Conservation (phyloP, 1,140 invertebrate genomes). For the Eumaeus atala region DNA sequence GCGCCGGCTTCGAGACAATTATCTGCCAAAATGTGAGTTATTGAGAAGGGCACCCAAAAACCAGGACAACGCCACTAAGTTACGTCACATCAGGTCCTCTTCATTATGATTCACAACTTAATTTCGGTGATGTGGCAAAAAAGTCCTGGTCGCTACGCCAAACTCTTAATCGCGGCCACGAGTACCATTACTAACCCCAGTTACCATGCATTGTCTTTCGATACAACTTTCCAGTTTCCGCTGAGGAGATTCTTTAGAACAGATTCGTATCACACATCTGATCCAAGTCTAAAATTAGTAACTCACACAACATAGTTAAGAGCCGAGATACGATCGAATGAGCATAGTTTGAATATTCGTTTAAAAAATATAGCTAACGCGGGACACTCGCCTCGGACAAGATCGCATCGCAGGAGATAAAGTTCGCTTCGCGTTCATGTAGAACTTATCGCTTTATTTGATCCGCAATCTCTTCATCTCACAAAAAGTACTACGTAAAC, state of each 20-base stretch:
- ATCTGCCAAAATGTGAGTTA: conserved; percentile 4
- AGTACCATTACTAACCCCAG: background rate
- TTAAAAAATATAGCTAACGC: conserved; percentile 42
- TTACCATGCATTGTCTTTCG: background rate
- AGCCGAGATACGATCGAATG: conserved; percentile 35
- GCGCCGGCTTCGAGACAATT: too few relatives aligned
- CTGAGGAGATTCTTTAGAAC: background rate
- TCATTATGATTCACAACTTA: conserved; percentile 5
- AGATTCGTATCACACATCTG: conserved; percentile 19
- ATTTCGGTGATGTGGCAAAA: conserved; percentile 5
- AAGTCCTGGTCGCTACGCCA: conserved; percentile 3
- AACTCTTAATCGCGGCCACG: background rate
- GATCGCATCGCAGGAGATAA: conserved; percentile 36
- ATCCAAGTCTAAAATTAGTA: conserved; percentile 39
- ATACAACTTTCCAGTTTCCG: background rate
- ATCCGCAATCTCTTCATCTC: conserved; percentile 12
- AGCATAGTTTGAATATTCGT: conserved; percentile 34
- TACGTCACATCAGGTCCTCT: background rate
- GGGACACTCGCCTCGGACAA: conserved; percentile 23
- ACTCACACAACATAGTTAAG: conserved; percentile 28
- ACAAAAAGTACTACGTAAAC: conserved; percentile 2
- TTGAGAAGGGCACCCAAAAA: background rate
- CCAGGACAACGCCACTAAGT: background rate
- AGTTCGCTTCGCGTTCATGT: conserved; percentile 24
- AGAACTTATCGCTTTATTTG: conserved; percentile 20